Evolutionary conservation across 2,888 invertebrate genomes (phyloP), one percentile per base, ranked within the genome.

Genomic region (Callyntrura guangdongensis): DNA sequence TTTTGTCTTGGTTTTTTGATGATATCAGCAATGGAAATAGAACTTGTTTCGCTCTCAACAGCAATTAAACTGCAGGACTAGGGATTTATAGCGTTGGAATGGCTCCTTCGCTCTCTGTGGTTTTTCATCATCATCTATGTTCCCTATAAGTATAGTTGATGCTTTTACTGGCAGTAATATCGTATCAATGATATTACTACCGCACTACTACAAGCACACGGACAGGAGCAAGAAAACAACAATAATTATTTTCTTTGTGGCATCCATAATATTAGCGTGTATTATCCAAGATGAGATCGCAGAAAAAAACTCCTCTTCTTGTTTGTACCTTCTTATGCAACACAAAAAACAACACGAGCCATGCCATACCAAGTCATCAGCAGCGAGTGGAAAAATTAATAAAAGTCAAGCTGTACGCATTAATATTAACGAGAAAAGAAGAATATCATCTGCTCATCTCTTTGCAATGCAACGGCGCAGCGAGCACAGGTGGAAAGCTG

Each of bases 11-110:
- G 1, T 59, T 86, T 72, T 85, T 81, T 79, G 92, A 92, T 92
- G 92, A 92, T 92, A 92, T 92, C 92, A 92, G 92, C 81, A 45
- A 84, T 92, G 77, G 85, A 89, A 90, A 90, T 90, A 92, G 90
- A 92, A 89, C 88, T 92, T 87, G 92, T 92, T 92, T 87, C 77
- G 87, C 85, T 88, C 91, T 84, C 87, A 92, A 88, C 87, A 87
- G 85, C 92, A 92, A 92, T 91, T 92, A 92, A 90, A 88, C 88
- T 47, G 88, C 92, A 81, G 90, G 92, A 87, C 91, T 84, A 87
- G 87, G 86, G 91, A 91, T 91, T 91, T 87, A 91, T 87, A 84
- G 87, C 36, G 84, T 77, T 91, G 53, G 74, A 91, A 86, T 83
- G 64, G 82, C 22, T 56, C 56, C n/a, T 27, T 79, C 5, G 61